These are phyloP conservation scores for Sebastes nivosus DNA, from an alignment of 2,797 vertebrate species.

Conservation along the genomic window DNA sequence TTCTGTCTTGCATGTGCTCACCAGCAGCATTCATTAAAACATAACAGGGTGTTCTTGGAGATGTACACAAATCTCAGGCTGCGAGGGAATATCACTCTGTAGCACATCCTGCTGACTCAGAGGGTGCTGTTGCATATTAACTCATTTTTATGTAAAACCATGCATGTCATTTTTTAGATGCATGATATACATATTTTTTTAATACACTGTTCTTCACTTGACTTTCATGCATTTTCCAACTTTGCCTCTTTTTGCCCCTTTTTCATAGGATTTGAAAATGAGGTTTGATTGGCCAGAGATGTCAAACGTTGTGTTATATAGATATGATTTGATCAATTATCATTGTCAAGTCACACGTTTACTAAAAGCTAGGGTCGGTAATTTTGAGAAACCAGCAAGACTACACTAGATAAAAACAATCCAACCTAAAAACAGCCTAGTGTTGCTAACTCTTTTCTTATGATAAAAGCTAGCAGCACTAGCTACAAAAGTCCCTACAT, in stretches of 20 bases:
- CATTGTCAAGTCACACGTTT: too few relatives aligned
- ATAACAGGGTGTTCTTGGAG: neutral
- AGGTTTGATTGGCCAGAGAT: neutral
- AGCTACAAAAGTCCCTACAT: too few relatives aligned
- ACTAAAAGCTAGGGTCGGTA: too few relatives aligned
- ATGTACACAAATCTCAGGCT: neutral
- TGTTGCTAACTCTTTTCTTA: too few relatives aligned
- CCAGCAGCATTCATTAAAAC: conserved; percentile 12
- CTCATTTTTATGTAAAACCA: neutral
- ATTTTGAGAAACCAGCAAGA: too few relatives aligned
- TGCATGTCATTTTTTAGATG: neutral
- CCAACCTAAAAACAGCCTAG: too few relatives aligned
- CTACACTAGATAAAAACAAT: too few relatives aligned
- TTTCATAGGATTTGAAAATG: neutral
- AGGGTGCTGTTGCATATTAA: neutral
- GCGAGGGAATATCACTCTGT: neutral
- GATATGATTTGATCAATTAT: too few relatives aligned
- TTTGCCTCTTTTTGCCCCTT: neutral
- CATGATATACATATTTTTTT: neutral
- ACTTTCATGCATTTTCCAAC: neutral
- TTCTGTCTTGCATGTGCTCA: neutral
- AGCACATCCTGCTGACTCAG: conserved; percentile 4
- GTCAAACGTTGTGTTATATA: neutral
- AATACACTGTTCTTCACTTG: neutral
- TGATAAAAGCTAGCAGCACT: too few relatives aligned